Conservation (phyloP, 1,140 invertebrate species). For the Polypedilum pembai region DNA sequence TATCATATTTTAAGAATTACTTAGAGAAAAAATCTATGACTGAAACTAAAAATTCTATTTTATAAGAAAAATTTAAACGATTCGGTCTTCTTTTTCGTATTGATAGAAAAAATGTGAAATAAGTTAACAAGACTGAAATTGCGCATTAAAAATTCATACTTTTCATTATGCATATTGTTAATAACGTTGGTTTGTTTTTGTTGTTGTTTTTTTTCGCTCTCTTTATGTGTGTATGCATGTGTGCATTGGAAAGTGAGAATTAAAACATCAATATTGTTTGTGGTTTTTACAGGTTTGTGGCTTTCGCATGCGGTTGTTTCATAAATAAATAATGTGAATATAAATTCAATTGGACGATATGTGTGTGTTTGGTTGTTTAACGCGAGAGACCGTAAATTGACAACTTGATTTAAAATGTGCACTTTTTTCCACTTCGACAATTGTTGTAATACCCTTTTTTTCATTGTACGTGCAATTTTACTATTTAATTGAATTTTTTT, state of each 20-base stretch:
- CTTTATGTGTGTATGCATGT: background rate
- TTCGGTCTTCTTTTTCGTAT: too few relatives aligned
- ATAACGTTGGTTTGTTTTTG: background rate
- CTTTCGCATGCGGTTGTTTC: constrained; percentile 3
- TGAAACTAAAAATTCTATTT: too few relatives aligned
- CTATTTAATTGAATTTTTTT: background rate
- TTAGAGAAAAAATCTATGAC: too few relatives aligned
- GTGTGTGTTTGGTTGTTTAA: background rate
- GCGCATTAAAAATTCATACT: background rate
- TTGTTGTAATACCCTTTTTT: background rate
- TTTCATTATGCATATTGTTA: constrained; percentile 19
- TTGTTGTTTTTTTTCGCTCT: constrained; percentile 9
- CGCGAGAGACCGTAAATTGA: constrained; percentile 15
- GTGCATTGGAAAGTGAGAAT: constrained; percentile 11
- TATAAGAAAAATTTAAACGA: too few relatives aligned
- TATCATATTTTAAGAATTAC: too few relatives aligned
- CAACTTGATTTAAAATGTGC: constrained; percentile 13
- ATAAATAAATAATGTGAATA: constrained; percentile 9
- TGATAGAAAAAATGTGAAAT: background rate
- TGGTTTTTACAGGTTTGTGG: background rate
- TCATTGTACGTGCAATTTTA: background rate
- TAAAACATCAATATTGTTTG: constrained; percentile 19
- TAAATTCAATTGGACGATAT: background rate
- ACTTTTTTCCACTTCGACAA: background rate
- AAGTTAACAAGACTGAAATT: background rate